A percentile compares a stretch with the other conserved stretches of the same genome.
These are phyloP conservation scores for Diaphora mendica DNA, from an alignment of 2,888 invertebrate genomes.

Conservation along the genomic window DNA sequence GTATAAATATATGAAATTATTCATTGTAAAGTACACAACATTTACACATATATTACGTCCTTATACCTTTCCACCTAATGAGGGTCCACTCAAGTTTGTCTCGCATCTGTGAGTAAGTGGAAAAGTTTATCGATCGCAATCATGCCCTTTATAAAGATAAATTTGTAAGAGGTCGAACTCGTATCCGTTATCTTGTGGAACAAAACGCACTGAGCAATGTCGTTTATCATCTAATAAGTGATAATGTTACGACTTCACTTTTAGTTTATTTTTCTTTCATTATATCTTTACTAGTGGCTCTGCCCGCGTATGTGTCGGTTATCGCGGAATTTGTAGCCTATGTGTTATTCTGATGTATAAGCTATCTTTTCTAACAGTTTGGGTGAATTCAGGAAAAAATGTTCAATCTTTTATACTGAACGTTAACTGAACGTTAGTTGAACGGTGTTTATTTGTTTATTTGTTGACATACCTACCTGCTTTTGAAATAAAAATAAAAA, in stretches of 20 bases:
- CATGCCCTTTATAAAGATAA: conserved; percentile 17
- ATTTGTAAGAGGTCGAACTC: conserved; percentile 11
- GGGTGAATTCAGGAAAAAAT: too few species aligned
- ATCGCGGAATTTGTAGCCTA: too few species aligned
- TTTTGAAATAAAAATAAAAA: too few species aligned
- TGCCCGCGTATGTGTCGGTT: too few species aligned
- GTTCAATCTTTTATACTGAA: too few species aligned
- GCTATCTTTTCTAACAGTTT: too few species aligned
- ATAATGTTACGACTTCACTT: not conserved
- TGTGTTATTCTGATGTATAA: too few species aligned
- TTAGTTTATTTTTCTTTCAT: not conserved
- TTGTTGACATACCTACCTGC: too few species aligned
- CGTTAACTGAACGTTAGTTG: too few species aligned
- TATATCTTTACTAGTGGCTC: too few species aligned
- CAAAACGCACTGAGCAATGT: conserved; percentile 2
- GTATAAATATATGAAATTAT: not conserved
- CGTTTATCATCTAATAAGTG: conserved; percentile 5
- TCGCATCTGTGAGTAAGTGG: conserved; percentile 8
- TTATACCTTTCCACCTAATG: not conserved
- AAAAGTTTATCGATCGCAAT: conserved; percentile 13
- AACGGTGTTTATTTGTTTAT: too few species aligned
- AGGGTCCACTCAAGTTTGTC: conserved; percentile 10
- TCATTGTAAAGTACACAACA: not conserved
- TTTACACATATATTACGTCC: not conserved
- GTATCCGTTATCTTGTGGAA: conserved; percentile 9